Conservation (phyloP, 2,888 invertebrate genomes). For the Polydrusus cervinus region DNA sequence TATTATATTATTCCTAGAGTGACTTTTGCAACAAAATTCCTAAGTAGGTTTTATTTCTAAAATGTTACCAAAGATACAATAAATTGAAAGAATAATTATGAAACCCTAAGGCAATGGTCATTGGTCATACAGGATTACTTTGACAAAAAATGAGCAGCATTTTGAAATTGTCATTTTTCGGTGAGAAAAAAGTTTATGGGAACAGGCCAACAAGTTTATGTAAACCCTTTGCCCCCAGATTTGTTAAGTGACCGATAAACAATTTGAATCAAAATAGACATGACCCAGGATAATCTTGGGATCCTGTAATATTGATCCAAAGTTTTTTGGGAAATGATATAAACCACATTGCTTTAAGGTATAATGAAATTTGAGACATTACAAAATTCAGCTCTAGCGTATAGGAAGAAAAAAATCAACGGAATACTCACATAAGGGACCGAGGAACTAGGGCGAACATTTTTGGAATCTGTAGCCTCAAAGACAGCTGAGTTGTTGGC, state of each 20-base stretch:
- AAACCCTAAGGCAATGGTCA: too few species aligned
- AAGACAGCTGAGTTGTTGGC: constrained; percentile 48
- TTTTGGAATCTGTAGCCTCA: constrained; percentile 58
- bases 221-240: too few species aligned
- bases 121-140: too few species aligned
- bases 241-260: background rate
- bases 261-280: background rate
- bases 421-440: constrained; percentile 65
- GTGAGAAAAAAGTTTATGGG: too few species aligned
- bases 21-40: too few species aligned
- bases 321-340: constrained; percentile 1
- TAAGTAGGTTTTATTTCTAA: too few species aligned
- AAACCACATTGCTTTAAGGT: background rate
- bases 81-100: too few species aligned
- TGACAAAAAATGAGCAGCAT: too few species aligned
- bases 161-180: too few species aligned
- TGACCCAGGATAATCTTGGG: background rate
- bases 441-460: constrained; percentile 67
- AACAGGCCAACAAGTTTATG: too few species aligned
- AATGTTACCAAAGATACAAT: too few species aligned
- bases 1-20: too few species aligned
- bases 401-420: background rate
- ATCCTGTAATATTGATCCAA: constrained; percentile 33
- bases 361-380: constrained; percentile 3
- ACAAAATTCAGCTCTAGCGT: background rate